These are phyloP conservation scores for Nebria salina DNA, from an alignment of 2,888 invertebrate species.

Conservation along the genomic window DNA sequence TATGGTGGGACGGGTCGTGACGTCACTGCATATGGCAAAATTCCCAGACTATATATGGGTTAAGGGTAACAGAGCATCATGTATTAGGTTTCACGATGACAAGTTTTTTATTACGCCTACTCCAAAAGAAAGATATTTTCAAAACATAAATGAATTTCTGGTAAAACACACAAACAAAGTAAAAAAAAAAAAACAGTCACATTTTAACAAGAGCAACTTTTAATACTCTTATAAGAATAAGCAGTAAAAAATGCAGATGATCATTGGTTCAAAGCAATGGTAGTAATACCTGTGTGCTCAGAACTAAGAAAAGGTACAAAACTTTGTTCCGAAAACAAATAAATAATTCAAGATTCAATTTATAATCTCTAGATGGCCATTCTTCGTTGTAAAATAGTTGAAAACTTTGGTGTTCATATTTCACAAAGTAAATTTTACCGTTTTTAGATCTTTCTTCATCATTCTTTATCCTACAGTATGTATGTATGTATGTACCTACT, in stretches of 20 bases:
- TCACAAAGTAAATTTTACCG: constrained; percentile 9
- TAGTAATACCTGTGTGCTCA: background rate
- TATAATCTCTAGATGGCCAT: constrained; percentile 4
- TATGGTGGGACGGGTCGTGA: background rate
- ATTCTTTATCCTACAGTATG: background rate
- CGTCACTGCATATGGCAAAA: background rate
- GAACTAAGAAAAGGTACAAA: background rate
- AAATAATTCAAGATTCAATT: constrained; percentile 17
- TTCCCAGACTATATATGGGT: constrained; percentile 1
- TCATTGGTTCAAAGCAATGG: background rate
- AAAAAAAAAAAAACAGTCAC: no score
- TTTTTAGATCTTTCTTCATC: background rate
- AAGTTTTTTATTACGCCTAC: background rate
- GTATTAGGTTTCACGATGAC: background rate
- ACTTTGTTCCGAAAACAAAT: constrained; percentile 14
- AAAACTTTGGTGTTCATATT: background rate
- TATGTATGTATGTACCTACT: background rate
- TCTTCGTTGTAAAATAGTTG: background rate
- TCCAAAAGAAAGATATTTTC: no score
- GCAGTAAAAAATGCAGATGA: background rate
- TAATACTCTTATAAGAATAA: no score
- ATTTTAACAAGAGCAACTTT: no score
- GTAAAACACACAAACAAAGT: no score
- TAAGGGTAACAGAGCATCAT: background rate
- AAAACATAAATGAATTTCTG: no score